Conservation (phyloP, 2,888 invertebrate genomes). For the Serripes groenlandicus region DNA sequence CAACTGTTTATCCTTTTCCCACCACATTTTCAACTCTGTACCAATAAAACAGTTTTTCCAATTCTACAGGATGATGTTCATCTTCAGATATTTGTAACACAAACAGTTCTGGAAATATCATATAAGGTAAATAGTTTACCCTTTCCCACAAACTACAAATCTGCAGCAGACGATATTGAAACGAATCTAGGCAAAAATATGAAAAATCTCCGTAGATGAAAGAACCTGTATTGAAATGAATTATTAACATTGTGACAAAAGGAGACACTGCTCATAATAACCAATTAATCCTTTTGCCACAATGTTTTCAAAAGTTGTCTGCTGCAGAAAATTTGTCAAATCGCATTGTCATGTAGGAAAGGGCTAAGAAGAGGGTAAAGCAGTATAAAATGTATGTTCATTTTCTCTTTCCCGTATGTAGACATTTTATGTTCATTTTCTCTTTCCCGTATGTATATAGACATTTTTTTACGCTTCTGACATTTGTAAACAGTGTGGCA, state of each 20-base stretch:
- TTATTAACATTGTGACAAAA: not conserved
- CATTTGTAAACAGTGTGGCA: not conserved
- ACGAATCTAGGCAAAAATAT: not conserved
- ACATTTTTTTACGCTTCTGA: not conserved
- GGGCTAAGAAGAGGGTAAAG: not conserved
- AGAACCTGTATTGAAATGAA: not conserved
- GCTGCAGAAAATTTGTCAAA: not conserved
- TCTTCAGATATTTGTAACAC: not conserved
- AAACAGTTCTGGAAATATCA: not conserved
- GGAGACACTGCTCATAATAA: not conserved
- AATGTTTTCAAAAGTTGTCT: not conserved
- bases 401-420: too few relatives aligned
- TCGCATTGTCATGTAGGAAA: not conserved
- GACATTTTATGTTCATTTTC: too few relatives aligned
- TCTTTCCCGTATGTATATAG: not conserved
- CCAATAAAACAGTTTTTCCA: not conserved
- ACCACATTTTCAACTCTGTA: not conserved
- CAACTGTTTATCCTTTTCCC: not conserved
- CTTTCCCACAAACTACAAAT: not conserved
- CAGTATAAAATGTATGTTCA: not conserved
- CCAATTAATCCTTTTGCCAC: not conserved
- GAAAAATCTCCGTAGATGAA: not conserved
- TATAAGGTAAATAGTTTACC: not conserved
- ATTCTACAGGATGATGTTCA: not conserved
- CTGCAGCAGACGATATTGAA: not conserved